phyloP scores from a whole-genome alignment of 1,140 invertebrate species.

The Popillia japonica region DNA sequence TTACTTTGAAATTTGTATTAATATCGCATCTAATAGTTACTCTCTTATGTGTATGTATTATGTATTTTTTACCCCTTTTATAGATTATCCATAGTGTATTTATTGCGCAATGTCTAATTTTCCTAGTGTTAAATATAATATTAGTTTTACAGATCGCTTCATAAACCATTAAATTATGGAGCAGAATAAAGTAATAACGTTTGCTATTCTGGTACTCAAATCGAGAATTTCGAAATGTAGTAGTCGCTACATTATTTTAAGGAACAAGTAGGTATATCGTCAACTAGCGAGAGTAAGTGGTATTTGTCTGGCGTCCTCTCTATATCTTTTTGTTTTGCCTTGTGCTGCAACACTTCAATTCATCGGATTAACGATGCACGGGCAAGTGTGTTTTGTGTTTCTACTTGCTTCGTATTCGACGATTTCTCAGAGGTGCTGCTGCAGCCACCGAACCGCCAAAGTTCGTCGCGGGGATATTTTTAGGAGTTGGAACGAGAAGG shows the following conservation, averaged over 20 bases:
- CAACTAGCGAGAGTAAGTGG: neutral
- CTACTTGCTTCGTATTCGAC: neutral
- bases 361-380: conserved; percentile 16
- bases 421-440: conserved; percentile 30
- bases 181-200: neutral
- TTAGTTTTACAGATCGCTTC: too few relatives aligned
- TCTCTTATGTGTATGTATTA: too few relatives aligned
- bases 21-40: too few relatives aligned
- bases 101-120: too few relatives aligned
- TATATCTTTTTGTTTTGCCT: neutral
- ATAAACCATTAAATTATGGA: too few relatives aligned
- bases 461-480: conserved; percentile 20
- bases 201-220: neutral
- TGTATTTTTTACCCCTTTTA: too few relatives aligned
- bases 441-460: conserved; percentile 25
- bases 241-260: neutral
- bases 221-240: conserved; percentile 10
- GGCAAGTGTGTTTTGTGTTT: conserved; percentile 9
- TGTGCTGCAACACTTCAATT: conserved; percentile 3
- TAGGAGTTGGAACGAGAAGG: conserved; percentile 14
- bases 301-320: neutral
- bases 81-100: too few relatives aligned
- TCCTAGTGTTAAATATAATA: too few relatives aligned
- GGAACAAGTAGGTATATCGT: neutral
- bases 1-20: too few relatives aligned